Evolutionary conservation across 2,888 invertebrate species (phyloP).

Genomic region (Sesia bembeciformis): DNA sequence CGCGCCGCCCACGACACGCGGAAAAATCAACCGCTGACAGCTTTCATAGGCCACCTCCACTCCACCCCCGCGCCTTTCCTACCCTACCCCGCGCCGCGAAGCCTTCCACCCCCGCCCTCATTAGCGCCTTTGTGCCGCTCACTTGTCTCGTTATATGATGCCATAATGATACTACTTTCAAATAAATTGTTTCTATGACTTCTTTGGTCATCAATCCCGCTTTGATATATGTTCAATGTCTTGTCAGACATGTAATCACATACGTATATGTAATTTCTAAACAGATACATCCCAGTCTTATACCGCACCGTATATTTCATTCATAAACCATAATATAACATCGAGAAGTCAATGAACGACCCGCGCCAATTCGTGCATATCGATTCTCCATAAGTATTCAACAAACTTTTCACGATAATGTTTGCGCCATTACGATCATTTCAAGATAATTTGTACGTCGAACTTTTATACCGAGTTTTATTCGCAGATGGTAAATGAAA

Average conservation of each 20-base stretch:
- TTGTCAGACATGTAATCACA: too few relatives aligned
- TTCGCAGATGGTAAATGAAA: slow-evolving; percentile 15
- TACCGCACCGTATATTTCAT: not conserved
- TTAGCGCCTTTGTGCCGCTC: slow-evolving; percentile 71
- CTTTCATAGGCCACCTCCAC: slow-evolving; percentile 58
- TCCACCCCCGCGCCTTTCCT: slow-evolving; percentile 18
- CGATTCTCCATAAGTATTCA: not conserved
- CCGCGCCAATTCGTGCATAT: slow-evolving; percentile 1
- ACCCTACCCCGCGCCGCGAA: slow-evolving; percentile 9
- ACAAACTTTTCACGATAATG: not conserved
- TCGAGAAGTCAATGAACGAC: slow-evolving; percentile 18
- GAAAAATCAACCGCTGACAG: slow-evolving; percentile 75
- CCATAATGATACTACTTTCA: slow-evolving; percentile 62
- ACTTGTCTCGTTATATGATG: slow-evolving; percentile 67
- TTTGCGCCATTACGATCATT: not conserved
- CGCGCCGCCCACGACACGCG: slow-evolving; percentile 70
- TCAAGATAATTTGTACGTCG: not conserved
- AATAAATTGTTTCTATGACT: slow-evolving; percentile 39
- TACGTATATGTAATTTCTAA: too few relatives aligned
- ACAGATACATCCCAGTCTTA: too few relatives aligned
- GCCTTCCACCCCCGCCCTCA: slow-evolving; percentile 48
- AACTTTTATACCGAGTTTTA: not conserved
- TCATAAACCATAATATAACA: not conserved
- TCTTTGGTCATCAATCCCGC: too few relatives aligned
- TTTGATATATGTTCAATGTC: too few relatives aligned